Percentiles rank a stretch among this genome's conserved stretches.
These are phyloP conservation scores for Thamnophis sirtalis DNA, from an alignment of 2,113 vertebrate species.

Conservation along the genomic window DNA sequence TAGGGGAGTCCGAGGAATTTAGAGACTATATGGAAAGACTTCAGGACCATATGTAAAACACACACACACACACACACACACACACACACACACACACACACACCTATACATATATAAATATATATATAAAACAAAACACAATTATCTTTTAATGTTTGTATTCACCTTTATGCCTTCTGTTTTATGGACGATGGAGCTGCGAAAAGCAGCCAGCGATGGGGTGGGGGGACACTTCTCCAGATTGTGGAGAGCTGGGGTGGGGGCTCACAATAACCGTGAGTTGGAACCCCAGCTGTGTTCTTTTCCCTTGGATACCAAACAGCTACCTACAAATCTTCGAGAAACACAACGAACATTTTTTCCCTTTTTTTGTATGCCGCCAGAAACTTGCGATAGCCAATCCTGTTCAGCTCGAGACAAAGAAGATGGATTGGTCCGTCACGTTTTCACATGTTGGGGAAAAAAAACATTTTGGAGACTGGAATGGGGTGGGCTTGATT, in stretches of 20 bases:
- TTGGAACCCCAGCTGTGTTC: slow-evolving; percentile 47
- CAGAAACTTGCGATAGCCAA: slow-evolving; percentile 51
- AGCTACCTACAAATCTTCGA: slow-evolving; percentile 50
- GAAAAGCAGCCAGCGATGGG: slow-evolving; percentile 64
- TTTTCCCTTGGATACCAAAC: slow-evolving; percentile 39
- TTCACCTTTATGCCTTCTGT: slow-evolving; percentile 87
- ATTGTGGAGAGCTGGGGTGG: slow-evolving; percentile 35
- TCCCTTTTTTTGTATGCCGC: slow-evolving; percentile 20
- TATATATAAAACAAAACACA: slow-evolving; percentile 14
- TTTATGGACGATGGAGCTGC: slow-evolving; percentile 66
- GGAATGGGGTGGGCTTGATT: slow-evolving; percentile 41
- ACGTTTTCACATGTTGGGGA: slow-evolving; percentile 31
- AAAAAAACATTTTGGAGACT: slow-evolving; percentile 35
- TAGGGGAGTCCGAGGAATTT: slow-evolving; percentile 86
- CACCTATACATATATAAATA: not conserved
- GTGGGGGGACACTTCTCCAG: slow-evolving; percentile 32
- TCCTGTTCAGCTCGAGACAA: slow-evolving; percentile 47
- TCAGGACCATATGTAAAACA: slow-evolving; percentile 91
- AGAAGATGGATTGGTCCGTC: slow-evolving; percentile 49
- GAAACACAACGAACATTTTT: slow-evolving; percentile 18
- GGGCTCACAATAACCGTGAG: slow-evolving; percentile 33
- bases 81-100: not conserved
- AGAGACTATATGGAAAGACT: slow-evolving; percentile 96
- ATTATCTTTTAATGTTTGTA: slow-evolving; percentile 62
- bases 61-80: not conserved